phyloP scores from a whole-genome alignment of 2,797 vertebrate genomes.

The Gila robusta region DNA sequence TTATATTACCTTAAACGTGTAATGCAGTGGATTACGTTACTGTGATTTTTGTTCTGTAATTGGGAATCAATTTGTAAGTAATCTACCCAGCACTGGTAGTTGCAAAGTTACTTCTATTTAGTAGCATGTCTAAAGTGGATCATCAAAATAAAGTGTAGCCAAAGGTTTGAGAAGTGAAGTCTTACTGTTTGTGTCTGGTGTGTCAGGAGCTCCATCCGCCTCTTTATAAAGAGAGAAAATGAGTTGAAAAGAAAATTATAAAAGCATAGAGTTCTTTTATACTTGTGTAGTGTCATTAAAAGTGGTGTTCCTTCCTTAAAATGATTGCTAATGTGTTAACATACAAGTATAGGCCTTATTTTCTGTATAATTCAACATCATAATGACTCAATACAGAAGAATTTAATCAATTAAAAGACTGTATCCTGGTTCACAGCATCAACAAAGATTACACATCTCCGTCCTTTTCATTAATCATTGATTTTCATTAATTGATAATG shows the following conservation, averaged over 20 bases:
- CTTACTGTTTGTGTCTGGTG: constrained; percentile 52
- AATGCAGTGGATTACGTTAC: background rate
- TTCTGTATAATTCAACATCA: background rate
- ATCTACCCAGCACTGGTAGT: background rate
- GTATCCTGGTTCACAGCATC: background rate
- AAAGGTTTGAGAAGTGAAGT: background rate
- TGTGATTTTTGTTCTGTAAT: background rate
- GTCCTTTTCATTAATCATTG: background rate
- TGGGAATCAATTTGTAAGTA: background rate
- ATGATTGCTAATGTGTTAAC: background rate
- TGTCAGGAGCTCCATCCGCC: constrained; percentile 14
- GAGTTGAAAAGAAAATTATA: background rate
- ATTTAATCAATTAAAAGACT: too few species aligned
- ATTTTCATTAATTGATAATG: background rate
- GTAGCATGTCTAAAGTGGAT: background rate
- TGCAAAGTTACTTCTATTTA: background rate
- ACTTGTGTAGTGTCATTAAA: too few species aligned
- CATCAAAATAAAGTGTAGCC: background rate
- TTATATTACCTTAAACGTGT: background rate
- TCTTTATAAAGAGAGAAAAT: constrained; percentile 28
- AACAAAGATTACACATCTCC: background rate
- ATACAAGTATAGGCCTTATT: background rate
- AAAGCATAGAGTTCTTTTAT: background rate
- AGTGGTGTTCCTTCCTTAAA: background rate
- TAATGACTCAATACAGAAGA: background rate